Percentiles rank a stretch among this genome's conserved stretches.
phyloP scores from a whole-genome alignment of 1,140 invertebrate species.

The Parapsyche elsis region DNA sequence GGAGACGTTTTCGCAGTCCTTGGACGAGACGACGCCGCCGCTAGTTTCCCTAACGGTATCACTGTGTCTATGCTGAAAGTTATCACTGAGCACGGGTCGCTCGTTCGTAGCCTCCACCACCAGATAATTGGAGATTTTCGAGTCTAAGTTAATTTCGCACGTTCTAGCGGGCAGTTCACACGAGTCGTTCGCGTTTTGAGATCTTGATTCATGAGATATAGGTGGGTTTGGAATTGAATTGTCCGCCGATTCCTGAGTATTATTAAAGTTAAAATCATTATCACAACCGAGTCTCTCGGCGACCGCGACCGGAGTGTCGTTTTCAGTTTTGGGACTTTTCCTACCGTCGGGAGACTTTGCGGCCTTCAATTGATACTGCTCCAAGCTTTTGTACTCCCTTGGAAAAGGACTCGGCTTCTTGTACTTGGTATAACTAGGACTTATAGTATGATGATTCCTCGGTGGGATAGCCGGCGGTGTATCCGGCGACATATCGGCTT shows the following conservation, averaged over 20 bases:
- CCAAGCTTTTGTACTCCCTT: slow-evolving; percentile 48
- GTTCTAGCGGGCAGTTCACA: neutral
- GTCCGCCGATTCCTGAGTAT: slow-evolving; percentile 8
- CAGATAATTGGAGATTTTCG: neutral
- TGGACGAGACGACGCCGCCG: neutral
- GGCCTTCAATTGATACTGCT: slow-evolving; percentile 49
- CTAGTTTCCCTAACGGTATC: neutral
- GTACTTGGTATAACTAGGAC: slow-evolving; percentile 25
- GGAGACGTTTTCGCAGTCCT: slow-evolving; percentile 23
- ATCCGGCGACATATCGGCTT: slow-evolving; percentile 52
- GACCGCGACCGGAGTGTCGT: neutral
- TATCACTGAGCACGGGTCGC: slow-evolving; percentile 12
- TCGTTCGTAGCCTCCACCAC: neutral
- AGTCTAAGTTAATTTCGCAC: neutral
- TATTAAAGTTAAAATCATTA: slow-evolving; percentile 3
- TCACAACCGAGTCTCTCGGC: neutral
- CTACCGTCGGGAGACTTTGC: neutral
- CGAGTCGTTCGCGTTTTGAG: slow-evolving; percentile 6
- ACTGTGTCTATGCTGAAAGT: slow-evolving; percentile 5
- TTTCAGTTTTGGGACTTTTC: slow-evolving; percentile 31
- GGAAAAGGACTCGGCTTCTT: slow-evolving; percentile 19
- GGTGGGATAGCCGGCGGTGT: slow-evolving; percentile 64
- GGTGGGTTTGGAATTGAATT: neutral
- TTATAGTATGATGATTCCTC: slow-evolving; percentile 51
- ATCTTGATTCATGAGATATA: slow-evolving; percentile 33